These are phyloP conservation scores for Oncorhynchus clarkii DNA, from an alignment of 2,113 vertebrate species.

Conservation along the genomic window DNA sequence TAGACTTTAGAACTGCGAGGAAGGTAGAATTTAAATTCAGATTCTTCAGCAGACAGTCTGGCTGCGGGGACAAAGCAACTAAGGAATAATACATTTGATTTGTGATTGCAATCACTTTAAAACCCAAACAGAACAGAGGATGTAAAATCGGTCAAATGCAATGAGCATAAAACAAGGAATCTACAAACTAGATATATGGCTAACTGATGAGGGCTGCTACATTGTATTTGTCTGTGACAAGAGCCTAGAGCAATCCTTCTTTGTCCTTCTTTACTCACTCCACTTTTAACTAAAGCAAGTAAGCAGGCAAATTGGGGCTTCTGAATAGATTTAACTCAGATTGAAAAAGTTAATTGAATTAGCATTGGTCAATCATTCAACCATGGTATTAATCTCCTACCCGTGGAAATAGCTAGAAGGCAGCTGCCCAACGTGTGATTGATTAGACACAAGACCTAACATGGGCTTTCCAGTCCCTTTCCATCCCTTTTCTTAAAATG, in stretches of 20 bases:
- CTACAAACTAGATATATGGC: no score
- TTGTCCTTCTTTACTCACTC: slow-evolving; percentile 25
- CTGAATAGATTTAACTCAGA: slow-evolving; percentile 39
- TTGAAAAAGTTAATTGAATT: slow-evolving; percentile 57
- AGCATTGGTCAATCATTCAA: slow-evolving; percentile 62
- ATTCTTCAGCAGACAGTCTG: slow-evolving; percentile 29
- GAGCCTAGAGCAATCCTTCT: slow-evolving; percentile 22
- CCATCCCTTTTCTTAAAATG: slow-evolving; percentile 34
- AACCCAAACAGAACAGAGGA: slow-evolving; percentile 11
- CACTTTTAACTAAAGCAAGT: slow-evolving; percentile 48
- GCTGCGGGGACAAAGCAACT: slow-evolving; percentile 56
- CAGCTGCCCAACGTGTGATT: slow-evolving; percentile 52
- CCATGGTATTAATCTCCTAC: slow-evolving; percentile 59
- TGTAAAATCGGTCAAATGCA: background rate
- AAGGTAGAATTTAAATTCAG: slow-evolving; percentile 28
- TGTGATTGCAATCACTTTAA: slow-evolving; percentile 43
- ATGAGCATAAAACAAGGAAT: background rate
- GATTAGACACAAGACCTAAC: slow-evolving; percentile 27
- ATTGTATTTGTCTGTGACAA: no score
- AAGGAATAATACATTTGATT: slow-evolving; percentile 44
- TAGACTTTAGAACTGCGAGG: slow-evolving; percentile 24
- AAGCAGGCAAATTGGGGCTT: slow-evolving; percentile 38
- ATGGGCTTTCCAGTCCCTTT: slow-evolving; percentile 41
- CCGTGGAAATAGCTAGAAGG: slow-evolving; percentile 48
- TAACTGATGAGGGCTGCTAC: no score